These are phyloP conservation scores for Hormaphis cornu DNA, from an alignment of 1,140 invertebrate genomes.

Conservation along the genomic window DNA sequence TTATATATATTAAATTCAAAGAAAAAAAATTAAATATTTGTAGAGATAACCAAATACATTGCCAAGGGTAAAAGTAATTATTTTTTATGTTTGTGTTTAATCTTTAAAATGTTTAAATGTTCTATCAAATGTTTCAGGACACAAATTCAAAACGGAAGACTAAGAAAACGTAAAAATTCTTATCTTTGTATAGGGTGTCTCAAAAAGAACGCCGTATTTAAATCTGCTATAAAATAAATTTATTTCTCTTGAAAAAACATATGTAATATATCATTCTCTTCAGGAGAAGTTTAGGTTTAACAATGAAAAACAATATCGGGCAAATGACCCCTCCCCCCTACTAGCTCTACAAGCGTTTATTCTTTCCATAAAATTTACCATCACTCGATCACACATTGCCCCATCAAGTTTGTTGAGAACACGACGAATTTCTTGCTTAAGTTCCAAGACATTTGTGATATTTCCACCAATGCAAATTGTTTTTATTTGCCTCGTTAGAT, in stretches of 20 bases:
- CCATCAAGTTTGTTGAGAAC: neutral
- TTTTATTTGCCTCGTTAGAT: too few relatives aligned
- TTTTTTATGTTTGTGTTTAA: neutral
- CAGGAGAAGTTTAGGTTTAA: too few relatives aligned
- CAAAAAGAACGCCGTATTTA: neutral
- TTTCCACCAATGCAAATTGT: too few relatives aligned
- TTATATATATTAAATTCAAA: neutral
- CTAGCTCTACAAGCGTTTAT: neutral
- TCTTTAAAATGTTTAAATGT: neutral
- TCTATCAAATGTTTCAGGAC: slow-evolving; percentile 28
- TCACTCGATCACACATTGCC: too few relatives aligned
- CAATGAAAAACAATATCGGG: neutral
- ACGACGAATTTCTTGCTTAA: neutral
- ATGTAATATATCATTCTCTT: neutral
- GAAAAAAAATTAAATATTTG: neutral
- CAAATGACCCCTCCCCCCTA: neutral
- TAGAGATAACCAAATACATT: neutral
- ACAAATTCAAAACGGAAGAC: slow-evolving; percentile 18
- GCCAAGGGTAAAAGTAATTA: slow-evolving; percentile 8
- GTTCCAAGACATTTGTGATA: too few relatives aligned
- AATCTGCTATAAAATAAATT: neutral
- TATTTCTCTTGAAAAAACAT: neutral
- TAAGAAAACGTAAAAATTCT: slow-evolving; percentile 21
- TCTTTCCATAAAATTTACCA: too few relatives aligned
- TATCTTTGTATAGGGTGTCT: neutral